These are phyloP conservation scores for Rhynchophorus ferrugineus DNA, from an alignment of 1,140 invertebrate genomes.

Conservation along the genomic window DNA sequence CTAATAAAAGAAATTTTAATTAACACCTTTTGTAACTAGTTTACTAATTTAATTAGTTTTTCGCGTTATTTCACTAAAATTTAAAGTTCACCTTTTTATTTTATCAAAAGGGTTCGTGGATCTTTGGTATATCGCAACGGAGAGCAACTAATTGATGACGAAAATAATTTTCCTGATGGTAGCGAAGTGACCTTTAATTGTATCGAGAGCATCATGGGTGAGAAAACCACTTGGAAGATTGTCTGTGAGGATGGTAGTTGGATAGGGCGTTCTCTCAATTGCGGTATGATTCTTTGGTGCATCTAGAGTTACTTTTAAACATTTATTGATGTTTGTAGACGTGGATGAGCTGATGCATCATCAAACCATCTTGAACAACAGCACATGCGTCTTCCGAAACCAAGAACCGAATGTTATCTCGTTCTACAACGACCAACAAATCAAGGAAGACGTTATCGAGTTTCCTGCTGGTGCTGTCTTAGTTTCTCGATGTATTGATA, in stretches of 20 bases:
- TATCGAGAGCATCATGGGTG: conserved; percentile 66
- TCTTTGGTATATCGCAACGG: conserved; percentile 59
- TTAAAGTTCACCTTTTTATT: too few relatives aligned
- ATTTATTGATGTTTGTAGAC: conserved; percentile 39
- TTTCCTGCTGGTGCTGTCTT: conserved; percentile 67
- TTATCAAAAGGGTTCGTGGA: conserved; percentile 51
- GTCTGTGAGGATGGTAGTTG: conserved; percentile 75
- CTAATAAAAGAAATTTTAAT: too few relatives aligned
- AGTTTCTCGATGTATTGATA: conserved; percentile 66
- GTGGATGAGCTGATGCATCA: conserved; percentile 30
- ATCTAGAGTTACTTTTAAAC: neutral
- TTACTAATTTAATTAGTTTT: too few relatives aligned
- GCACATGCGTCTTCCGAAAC: conserved; percentile 66
- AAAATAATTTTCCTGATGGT: conserved; percentile 61
- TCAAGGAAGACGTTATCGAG: conserved; percentile 65
- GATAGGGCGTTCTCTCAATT: conserved; percentile 68
- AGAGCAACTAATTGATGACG: conserved; percentile 40
- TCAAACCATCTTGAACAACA: conserved; percentile 48
- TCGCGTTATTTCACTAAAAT: too few relatives aligned
- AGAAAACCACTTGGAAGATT: conserved; percentile 74
- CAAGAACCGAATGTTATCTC: conserved; percentile 70
- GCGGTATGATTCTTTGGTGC: conserved; percentile 44
- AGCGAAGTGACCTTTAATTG: conserved; percentile 76
- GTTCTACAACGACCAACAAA: conserved; percentile 69
- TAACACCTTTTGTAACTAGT: too few relatives aligned